Percentiles rank a stretch among this genome's conserved stretches.
Evolutionary conservation across 2,113 vertebrate genomes (phyloP).

Genomic region (Lota lota): DNA sequence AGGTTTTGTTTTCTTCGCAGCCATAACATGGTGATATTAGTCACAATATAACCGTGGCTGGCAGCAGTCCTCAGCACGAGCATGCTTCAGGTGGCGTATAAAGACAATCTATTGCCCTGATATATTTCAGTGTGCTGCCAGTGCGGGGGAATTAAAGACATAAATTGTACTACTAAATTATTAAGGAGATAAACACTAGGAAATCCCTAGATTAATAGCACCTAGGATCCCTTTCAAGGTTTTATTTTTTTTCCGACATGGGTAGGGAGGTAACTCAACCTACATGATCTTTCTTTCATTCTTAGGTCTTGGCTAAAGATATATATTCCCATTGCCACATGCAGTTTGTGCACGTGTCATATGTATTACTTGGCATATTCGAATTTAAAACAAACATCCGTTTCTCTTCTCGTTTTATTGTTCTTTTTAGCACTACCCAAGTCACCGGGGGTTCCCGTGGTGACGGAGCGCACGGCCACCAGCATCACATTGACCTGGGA

Average conservation of each 20-base stretch:
- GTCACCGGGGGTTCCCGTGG: constrained; percentile 88
- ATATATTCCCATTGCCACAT: too few species aligned
- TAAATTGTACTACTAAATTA: constrained; percentile 71
- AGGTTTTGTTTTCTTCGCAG: constrained; percentile 17
- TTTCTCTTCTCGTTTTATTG: neutral
- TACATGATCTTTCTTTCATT: too few species aligned
- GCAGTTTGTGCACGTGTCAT: too few species aligned
- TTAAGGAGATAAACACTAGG: constrained; percentile 63
- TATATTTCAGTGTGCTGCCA: constrained; percentile 52
- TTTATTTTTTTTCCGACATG: too few species aligned
- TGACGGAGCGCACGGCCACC: constrained; percentile 96
- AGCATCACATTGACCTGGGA: constrained; percentile 98
- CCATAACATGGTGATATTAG: constrained; percentile 69
- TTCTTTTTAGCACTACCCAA: constrained; percentile 85
- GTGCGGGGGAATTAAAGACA: constrained; percentile 68
- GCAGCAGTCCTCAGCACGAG: constrained; percentile 56
- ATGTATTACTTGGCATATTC: too few species aligned
- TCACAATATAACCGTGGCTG: constrained; percentile 68
- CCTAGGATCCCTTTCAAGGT: neutral
- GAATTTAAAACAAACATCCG: too few species aligned
- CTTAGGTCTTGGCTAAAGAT: too few species aligned
- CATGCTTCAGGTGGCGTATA: constrained; percentile 60
- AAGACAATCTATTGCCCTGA: constrained; percentile 66
- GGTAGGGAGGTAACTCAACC: too few species aligned
- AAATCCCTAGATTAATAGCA: constrained; percentile 51